A percentile compares a stretch with the other conserved stretches of the same genome.
Evolutionary conservation across 1,140 invertebrate genomes (phyloP).

Genomic region (Pseudoatta argentina): DNA sequence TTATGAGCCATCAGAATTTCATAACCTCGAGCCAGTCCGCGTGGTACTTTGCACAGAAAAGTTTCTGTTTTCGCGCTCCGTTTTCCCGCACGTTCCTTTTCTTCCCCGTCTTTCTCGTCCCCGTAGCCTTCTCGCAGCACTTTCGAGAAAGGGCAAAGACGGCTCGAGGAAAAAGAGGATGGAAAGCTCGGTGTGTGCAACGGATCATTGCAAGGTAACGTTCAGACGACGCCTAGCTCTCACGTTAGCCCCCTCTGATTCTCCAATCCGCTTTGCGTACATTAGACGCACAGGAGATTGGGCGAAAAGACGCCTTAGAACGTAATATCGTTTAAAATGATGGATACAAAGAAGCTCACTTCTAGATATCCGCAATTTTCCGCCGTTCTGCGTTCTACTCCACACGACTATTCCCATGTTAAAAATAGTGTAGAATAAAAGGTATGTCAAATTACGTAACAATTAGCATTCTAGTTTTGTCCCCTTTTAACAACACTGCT

Average conservation of each 20-base stretch:
- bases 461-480: neutral
- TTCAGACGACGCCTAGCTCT: constrained; percentile 37
- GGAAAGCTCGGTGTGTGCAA: constrained; percentile 55
- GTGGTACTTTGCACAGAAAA: constrained; percentile 87
- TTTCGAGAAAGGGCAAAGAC: constrained; percentile 53
- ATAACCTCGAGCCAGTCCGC: constrained; percentile 87
- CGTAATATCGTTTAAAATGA: constrained; percentile 60
- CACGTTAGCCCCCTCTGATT: constrained; percentile 3
- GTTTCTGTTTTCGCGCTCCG: constrained; percentile 80
- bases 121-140: constrained; percentile 11
- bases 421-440: neutral
- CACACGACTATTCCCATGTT: neutral
- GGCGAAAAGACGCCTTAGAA: constrained; percentile 36
- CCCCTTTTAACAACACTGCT: neutral
- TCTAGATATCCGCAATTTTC: constrained; percentile 28
- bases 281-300: constrained; percentile 47
- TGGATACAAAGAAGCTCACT: constrained; percentile 26
- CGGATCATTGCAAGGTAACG: constrained; percentile 45
- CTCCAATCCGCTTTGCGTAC: constrained; percentile 59
- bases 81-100: constrained; percentile 69
- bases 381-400: neutral
- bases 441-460: neutral
- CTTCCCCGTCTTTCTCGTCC: constrained; percentile 59
- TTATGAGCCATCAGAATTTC: constrained; percentile 87
- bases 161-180: constrained; percentile 49